Evolutionary conservation across 2,113 vertebrate genomes (phyloP).

Genomic region (Platysteira castanea): DNA sequence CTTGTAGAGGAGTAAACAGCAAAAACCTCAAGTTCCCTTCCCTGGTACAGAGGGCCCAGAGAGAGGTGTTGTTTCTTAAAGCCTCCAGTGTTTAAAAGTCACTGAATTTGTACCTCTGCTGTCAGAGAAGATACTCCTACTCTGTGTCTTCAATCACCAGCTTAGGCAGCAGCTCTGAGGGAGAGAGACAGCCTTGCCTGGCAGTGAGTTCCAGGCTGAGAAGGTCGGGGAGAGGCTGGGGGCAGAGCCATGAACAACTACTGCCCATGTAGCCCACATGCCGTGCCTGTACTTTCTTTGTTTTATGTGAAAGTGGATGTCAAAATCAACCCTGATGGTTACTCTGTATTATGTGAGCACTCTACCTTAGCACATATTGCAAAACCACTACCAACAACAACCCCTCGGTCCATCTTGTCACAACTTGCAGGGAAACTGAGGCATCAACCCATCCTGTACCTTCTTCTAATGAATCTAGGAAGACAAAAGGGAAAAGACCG

Average conservation of each 20-base stretch:
- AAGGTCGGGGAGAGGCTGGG: too few relatives aligned
- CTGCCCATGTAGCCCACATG: fast-evolving
- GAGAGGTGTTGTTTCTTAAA: background rate
- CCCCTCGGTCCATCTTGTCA: background rate
- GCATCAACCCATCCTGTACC: background rate
- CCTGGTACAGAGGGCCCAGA: background rate
- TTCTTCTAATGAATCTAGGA: background rate
- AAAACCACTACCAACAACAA: background rate
- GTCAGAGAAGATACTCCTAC: background rate
- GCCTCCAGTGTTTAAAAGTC: background rate
- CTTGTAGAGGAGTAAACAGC: background rate
- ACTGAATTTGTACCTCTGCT: background rate
- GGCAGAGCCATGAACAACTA: background rate
- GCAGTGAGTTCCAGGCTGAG: background rate
- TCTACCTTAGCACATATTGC: background rate
- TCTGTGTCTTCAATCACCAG: background rate
- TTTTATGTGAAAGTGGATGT: background rate
- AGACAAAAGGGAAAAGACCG: background rate
- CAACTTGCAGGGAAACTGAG: background rate
- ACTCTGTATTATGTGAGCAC: background rate
- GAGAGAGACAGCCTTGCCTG: background rate
- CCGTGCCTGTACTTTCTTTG: fast-evolving
- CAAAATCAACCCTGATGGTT: background rate
- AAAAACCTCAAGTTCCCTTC: background rate
- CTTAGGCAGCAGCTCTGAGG: background rate